Conservation (phyloP, 2,888 invertebrate genomes). For the Rhorus exstirpatorius region DNA sequence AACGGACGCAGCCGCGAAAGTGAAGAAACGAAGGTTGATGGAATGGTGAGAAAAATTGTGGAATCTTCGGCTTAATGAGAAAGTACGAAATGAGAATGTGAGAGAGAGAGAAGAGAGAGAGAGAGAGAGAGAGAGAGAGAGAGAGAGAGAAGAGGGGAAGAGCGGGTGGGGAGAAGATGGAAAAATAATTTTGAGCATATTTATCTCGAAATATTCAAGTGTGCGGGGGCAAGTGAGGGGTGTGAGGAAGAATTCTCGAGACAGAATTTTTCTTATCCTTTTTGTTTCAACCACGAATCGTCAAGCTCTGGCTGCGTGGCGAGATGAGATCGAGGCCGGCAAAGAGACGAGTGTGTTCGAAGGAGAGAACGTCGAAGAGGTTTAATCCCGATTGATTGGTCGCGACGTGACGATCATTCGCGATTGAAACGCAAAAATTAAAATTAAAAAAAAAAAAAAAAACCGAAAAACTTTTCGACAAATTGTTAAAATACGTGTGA, state of each 20-base stretch:
- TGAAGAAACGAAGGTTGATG: background rate
- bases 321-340: slow-evolving; percentile 46
- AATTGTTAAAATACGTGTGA: background rate
- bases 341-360: slow-evolving; percentile 33
- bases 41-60: slow-evolving; percentile 19
- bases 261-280: slow-evolving; percentile 30
- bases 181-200: background rate
- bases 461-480: slow-evolving; percentile 1
- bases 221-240: no score
- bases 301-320: background rate
- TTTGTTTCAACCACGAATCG: background rate
- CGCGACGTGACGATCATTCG: slow-evolving; percentile 27
- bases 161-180: background rate
- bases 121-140: background rate
- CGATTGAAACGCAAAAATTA: slow-evolving; percentile 10
- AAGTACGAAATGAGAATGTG: slow-evolving; percentile 2
- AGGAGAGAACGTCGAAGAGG: slow-evolving; percentile 21
- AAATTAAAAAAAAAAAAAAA: slow-evolving; percentile 4
- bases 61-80: slow-evolving; percentile 5
- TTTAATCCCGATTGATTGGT: slow-evolving; percentile 36
- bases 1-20: background rate
- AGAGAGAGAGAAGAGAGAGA: background rate
- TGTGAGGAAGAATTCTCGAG: background rate
- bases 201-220: background rate
- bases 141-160: background rate